Evolutionary conservation across 2,797 vertebrate genomes (phyloP).

Genomic region (Acipenser ruthenus): DNA sequence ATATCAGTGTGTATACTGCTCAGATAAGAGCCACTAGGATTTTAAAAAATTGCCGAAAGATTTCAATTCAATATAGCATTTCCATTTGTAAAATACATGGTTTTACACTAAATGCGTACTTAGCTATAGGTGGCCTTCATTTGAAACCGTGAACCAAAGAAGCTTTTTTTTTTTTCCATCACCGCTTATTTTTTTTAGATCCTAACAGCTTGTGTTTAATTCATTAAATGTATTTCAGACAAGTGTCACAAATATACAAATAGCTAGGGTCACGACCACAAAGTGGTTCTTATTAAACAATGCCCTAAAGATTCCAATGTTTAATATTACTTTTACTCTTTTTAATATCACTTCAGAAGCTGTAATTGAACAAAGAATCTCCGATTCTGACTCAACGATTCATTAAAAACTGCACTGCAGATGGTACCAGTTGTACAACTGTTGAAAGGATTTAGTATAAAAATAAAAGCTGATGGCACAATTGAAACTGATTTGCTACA

Average conservation of each 20-base stretch:
- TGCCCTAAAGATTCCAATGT: slow-evolving; percentile 32
- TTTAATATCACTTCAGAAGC: slow-evolving; percentile 40
- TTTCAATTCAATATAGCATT: too few species aligned
- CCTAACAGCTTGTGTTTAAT: slow-evolving; percentile 25
- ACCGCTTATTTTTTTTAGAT: not conserved
- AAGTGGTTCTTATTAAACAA: slow-evolving; percentile 38
- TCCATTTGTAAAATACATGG: too few species aligned
- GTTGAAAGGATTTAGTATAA: slow-evolving; percentile 14
- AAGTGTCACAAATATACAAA: slow-evolving; percentile 49
- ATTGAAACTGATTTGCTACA: slow-evolving; percentile 16
- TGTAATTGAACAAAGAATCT: slow-evolving; percentile 33
- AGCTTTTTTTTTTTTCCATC: too few species aligned
- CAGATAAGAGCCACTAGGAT: too few species aligned
- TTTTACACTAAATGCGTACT: too few species aligned
- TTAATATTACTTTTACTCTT: slow-evolving; percentile 34
- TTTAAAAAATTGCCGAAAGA: too few species aligned
- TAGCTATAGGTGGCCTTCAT: too few species aligned
- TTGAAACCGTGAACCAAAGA: too few species aligned
- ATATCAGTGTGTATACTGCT: too few species aligned
- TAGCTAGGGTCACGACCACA: slow-evolving; percentile 42
- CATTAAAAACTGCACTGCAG: slow-evolving; percentile 12
- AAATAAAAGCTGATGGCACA: slow-evolving; percentile 13
- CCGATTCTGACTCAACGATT: slow-evolving; percentile 19
- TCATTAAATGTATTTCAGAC: slow-evolving; percentile 37
- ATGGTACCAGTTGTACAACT: slow-evolving; percentile 2